These are phyloP conservation scores for Porites lobata DNA, from an alignment of 92 coral and sea anemone genomes.

Conservation along the genomic window DNA sequence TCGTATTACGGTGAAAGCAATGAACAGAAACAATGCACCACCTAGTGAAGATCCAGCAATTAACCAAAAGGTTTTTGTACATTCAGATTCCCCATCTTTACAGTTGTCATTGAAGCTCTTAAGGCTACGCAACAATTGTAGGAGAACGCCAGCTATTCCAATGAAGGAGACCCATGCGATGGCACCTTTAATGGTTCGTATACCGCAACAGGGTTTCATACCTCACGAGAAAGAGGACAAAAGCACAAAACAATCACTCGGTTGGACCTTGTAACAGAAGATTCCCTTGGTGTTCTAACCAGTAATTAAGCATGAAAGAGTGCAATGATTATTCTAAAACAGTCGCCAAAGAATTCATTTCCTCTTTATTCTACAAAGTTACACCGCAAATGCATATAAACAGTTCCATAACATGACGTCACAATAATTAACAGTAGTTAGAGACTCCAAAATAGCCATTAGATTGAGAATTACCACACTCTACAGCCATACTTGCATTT, in stretches of 20 bases:
- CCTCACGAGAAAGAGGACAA: neutral
- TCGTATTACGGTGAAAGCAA: neutral
- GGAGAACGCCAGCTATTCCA: neutral
- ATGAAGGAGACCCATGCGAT: neutral
- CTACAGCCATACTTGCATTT: no score
- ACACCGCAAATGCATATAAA: no score
- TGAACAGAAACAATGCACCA: neutral
- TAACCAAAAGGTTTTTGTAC: neutral
- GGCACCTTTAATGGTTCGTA: slow-evolving; percentile 6
- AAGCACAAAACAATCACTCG: neutral
- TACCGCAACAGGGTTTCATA: slow-evolving; percentile 15
- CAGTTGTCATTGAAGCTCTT: neutral
- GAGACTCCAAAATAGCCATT: no score
- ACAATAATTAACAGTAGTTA: no score
- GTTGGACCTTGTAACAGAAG: neutral
- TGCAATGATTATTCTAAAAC: no score
- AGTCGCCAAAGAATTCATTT: no score
- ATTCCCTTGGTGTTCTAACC: neutral
- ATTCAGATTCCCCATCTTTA: slow-evolving; percentile 3
- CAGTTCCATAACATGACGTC: no score
- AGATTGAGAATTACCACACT: no score
- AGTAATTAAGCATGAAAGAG: no score
- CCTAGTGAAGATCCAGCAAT: neutral
- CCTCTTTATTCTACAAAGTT: no score
- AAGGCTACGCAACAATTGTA: slow-evolving; percentile 4